Base-by-base conservation (phyloP, 2,797 vertebrate genomes). In the Staurois parvus region DNA sequence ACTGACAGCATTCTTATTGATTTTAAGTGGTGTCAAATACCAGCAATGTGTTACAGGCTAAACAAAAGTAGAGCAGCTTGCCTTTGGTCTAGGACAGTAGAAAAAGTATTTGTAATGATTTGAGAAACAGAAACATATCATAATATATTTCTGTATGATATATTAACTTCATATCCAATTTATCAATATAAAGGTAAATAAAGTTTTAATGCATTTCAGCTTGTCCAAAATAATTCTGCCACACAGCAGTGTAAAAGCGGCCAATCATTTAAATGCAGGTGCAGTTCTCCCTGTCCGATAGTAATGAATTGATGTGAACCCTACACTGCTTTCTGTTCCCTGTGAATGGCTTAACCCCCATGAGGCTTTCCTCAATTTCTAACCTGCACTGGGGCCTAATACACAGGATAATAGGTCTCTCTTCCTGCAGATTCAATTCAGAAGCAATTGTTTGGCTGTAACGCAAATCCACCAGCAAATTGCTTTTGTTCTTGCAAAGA, bases 391-490 rank as follows among this genome's bases (percentile, higher is more conserved):
- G 42, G 32, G 13, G 40, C 62, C 29, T 75, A 48, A 67, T 67
- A 83, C 72, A 67, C 62, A 34, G 40, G 56, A 74, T 83, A 45
- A 76, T 76, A 83, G 62, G 72, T 76, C 72, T 83, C 40, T 83
- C 26, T 83, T 75, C 81, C 72, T 83, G 40, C 42, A 76, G 21
- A 83, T 83, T 67, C 81, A 83, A 83, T 83, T 76, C 28, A 30
- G 32, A 83, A 75, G 72, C 81, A 76, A 83, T 83, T 83, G 72
- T 75, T 76, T 76, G 26, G 64, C 81, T 67, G 66, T 83, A 76
- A 83, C 26, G 37, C 28, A 83, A 76, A 83, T 83, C 72, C 74
- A 32, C 48, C 26, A 48, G 29, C 37, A 83, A 83, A 75, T 26
- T 45, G 81, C 56, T 74, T 72, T 75, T 75, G 73, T 48, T 73